Conservation (phyloP, 2,888 invertebrate species). For the Agrochola macilenta region DNA sequence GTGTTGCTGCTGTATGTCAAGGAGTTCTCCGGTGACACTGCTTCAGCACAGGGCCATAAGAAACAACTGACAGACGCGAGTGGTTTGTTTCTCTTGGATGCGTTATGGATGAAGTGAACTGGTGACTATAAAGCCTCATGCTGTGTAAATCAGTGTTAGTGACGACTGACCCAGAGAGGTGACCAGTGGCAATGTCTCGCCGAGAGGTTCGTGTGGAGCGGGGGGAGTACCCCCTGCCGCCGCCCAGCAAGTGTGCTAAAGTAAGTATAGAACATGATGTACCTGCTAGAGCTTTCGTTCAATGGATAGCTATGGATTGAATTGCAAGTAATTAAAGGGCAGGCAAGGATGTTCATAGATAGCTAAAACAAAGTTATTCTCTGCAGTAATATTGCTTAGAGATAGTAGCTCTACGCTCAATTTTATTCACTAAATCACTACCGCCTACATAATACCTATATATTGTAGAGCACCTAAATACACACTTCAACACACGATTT, state of each 20-base stretch:
- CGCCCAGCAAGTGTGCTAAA: conserved; percentile 88
- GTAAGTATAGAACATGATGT: conserved; percentile 66
- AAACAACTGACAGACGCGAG: conserved; percentile 13
- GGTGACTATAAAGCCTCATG: background rate
- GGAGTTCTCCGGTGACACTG: background rate
- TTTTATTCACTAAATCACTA: background rate
- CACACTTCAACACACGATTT: background rate
- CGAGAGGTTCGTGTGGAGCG: conserved; percentile 77
- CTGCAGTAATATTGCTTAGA: background rate
- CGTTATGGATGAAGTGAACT: conserved; percentile 14
- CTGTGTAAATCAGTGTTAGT: conserved; percentile 11
- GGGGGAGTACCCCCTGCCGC: conserved; percentile 79
- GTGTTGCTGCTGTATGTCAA: background rate
- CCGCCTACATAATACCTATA: background rate
- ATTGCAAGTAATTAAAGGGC: background rate
- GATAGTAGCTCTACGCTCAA: background rate
- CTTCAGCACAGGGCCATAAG: background rate
- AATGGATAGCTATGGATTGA: background rate
- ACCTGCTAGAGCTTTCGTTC: background rate
- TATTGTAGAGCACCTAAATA: background rate
- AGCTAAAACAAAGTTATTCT: background rate
- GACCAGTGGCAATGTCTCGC: conserved; percentile 77
- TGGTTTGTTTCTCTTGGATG: background rate
- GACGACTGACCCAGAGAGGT: background rate
- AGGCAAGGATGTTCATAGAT: background rate